Conservation (phyloP, 2,888 invertebrate genomes). For the Mactromeris polynyma region DNA sequence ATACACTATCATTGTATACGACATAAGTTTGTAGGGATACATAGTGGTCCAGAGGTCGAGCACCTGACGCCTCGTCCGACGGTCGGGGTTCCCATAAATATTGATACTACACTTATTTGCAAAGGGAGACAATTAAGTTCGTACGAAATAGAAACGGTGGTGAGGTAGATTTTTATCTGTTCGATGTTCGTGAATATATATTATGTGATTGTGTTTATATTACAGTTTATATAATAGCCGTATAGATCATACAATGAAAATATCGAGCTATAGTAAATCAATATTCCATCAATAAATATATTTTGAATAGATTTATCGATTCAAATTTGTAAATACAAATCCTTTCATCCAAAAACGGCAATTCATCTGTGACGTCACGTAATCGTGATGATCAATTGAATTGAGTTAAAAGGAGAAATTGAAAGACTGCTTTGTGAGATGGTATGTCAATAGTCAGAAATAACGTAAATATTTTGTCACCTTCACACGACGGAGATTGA, state of each 20-base stretch:
- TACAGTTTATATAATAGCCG: neutral
- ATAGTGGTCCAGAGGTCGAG: too few relatives aligned
- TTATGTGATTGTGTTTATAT: neutral
- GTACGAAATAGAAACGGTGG: too few relatives aligned
- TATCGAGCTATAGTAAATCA: neutral
- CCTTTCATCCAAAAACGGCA: neutral
- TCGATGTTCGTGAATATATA: neutral
- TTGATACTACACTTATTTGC: too few relatives aligned
- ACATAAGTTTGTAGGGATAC: too few relatives aligned
- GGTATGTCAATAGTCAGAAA: neutral
- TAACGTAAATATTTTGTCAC: neutral
- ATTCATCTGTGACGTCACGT: neutral
- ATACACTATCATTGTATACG: too few relatives aligned
- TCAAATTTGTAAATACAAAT: neutral
- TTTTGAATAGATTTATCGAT: neutral
- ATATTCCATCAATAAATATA: neutral
- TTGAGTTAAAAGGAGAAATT: neutral
- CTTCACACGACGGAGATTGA: neutral
- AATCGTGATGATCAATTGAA: slow-evolving; percentile 11
- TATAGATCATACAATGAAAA: neutral
- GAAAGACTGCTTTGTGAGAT: neutral
- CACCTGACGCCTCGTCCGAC: too few relatives aligned
- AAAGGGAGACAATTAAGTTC: too few relatives aligned
- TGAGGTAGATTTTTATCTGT: too few relatives aligned
- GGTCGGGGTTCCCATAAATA: too few relatives aligned